Conservation (phyloP, 2,113 vertebrate species). For the Erythrolamprus reginae region DNA sequence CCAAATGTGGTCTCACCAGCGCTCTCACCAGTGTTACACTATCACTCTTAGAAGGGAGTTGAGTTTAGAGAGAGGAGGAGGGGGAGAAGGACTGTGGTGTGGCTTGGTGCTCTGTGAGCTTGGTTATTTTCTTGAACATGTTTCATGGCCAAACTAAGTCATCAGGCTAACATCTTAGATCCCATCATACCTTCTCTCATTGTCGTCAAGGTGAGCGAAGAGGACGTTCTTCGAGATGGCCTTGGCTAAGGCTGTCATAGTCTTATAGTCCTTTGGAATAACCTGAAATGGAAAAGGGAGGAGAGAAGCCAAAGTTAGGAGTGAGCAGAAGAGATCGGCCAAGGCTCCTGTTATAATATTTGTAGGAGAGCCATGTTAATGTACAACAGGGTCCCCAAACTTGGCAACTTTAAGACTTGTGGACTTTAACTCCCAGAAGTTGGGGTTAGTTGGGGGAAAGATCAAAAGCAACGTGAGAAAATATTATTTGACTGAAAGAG, state of each 20-base stretch:
- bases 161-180: not conserved
- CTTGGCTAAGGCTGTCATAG: conserved; percentile 95
- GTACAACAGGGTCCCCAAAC: not conserved
- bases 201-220: conserved; percentile 96
- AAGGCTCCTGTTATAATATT: not conserved
- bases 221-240: conserved; percentile 97
- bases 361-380: not conserved
- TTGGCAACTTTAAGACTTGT: no score
- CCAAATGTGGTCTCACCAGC: no score
- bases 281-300: conserved; percentile 70
- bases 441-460: no score
- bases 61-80: no score
- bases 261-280: conserved; percentile 99
- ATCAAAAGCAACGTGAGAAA: no score
- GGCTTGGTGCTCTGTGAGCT: not conserved
- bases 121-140: not conserved
- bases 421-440: no score
- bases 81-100: not conserved
- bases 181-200: conserved; percentile 87
- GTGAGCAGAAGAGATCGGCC: not conserved
- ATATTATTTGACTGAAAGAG: no score
- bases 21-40: no score
- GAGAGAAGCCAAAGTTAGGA: not conserved
- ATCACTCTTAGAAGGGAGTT: no score
- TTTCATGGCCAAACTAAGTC: not conserved